These are phyloP conservation scores for Rhamnusium bicolor DNA, from an alignment of 2,888 invertebrate species.

Conservation along the genomic window DNA sequence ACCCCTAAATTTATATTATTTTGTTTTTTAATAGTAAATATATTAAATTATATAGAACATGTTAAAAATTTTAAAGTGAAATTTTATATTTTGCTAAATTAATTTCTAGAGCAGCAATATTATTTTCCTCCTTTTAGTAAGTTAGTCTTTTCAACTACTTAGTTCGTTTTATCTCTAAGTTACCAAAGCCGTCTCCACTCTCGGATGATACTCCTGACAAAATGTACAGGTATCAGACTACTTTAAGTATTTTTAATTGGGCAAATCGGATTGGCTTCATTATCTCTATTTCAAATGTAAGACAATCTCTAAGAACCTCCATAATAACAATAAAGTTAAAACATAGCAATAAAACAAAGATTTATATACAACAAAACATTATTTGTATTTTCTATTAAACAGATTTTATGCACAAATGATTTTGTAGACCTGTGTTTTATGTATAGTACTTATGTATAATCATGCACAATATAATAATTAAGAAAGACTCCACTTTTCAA, in stretches of 20 bases:
- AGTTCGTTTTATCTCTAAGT: conserved; percentile 5
- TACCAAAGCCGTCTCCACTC: conserved; percentile 11
- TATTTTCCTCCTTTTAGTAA: not conserved
- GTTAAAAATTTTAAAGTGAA: too few species aligned
- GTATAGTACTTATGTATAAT: conserved; percentile 13
- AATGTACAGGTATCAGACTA: conserved; percentile 57
- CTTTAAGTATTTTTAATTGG: conserved; percentile 71
- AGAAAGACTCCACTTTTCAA: not conserved
- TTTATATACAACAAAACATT: conserved; percentile 55
- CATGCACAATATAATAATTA: not conserved
- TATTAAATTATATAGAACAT: too few species aligned
- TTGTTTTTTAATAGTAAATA: too few species aligned
- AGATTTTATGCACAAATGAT: conserved; percentile 66
- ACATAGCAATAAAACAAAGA: conserved; percentile 63
- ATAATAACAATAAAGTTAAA: conserved; percentile 50
- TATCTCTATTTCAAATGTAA: conserved; percentile 66
- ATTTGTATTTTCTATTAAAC: conserved; percentile 56
- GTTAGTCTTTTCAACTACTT: conserved; percentile 7
- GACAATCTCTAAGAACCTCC: conserved; percentile 62
- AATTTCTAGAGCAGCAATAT: too few species aligned
- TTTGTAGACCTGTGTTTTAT: conserved; percentile 48
- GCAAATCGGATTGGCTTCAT: conserved; percentile 72
- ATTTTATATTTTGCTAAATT: not conserved
- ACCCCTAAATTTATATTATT: too few species aligned
- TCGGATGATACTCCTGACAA: conserved; percentile 20